These are phyloP conservation scores for Hyles lineata DNA, from an alignment of 2,888 invertebrate genomes.

Conservation along the genomic window DNA sequence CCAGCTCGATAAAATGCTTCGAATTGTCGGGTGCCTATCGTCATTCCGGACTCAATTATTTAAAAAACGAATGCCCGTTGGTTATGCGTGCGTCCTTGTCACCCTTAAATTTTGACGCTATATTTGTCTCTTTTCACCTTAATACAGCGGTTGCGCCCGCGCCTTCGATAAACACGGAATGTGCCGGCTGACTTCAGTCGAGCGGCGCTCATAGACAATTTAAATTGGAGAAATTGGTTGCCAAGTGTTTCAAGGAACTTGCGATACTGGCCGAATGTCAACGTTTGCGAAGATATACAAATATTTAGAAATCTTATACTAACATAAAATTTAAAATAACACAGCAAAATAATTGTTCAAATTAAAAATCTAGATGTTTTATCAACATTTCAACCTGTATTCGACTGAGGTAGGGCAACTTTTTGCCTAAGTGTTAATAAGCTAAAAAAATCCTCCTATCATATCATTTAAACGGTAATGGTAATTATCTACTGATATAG, in stretches of 20 bases:
- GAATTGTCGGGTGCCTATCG: constrained; percentile 79
- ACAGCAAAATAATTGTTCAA: not conserved
- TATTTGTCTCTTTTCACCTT: constrained; percentile 59
- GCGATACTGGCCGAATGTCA: constrained; percentile 63
- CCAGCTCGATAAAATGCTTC: constrained; percentile 77
- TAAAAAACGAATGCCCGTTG: constrained; percentile 78
- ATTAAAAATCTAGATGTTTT: too few relatives aligned
- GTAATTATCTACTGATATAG: constrained; percentile 4
- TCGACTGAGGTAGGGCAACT: too few relatives aligned
- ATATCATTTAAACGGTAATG: not conserved
- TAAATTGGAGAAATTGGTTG: constrained; percentile 83
- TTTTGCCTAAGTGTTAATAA: constrained; percentile 1
- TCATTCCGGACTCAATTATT: constrained; percentile 82
- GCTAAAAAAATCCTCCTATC: not conserved
- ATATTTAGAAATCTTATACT: not conserved
- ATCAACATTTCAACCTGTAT: not conserved
- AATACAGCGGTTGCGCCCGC: constrained; percentile 69
- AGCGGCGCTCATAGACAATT: constrained; percentile 82
- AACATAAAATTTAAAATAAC: not conserved
- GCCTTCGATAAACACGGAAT: constrained; percentile 80
- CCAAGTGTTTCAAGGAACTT: constrained; percentile 66
- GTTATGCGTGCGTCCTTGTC: constrained; percentile 65
- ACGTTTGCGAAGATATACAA: constrained; percentile 24
- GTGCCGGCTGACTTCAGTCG: constrained; percentile 83
- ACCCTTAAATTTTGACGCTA: constrained; percentile 58